These are phyloP conservation scores for Antrozous pallidus DNA, from an alignment of 2,797 vertebrate genomes.

Conservation along the genomic window DNA sequence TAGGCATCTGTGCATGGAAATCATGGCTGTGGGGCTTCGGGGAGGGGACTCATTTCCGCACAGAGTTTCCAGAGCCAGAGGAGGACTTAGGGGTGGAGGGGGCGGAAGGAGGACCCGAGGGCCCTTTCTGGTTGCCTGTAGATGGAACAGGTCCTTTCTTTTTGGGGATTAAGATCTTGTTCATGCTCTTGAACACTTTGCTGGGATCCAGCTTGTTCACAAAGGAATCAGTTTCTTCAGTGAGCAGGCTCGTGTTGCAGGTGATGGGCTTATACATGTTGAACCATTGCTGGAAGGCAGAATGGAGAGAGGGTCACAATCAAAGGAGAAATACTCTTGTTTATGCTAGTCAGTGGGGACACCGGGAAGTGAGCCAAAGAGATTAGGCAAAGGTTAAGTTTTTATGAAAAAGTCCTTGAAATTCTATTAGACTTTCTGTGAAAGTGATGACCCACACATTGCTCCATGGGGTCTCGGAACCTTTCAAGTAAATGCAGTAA, in stretches of 20 bases:
- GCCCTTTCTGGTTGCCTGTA: constrained; percentile 80
- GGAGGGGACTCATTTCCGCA: constrained; percentile 67
- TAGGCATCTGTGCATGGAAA: background rate
- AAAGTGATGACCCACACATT: background rate
- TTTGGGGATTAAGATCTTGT: constrained; percentile 88
- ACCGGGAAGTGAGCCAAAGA: background rate
- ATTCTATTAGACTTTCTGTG: constrained; percentile 7
- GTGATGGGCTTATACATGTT: constrained; percentile 95
- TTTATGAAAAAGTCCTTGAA: constrained; percentile 40
- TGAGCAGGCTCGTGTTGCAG: constrained; percentile 82
- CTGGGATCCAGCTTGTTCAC: constrained; percentile 94
- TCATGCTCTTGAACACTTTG: constrained; percentile 92
- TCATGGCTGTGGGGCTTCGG: background rate
- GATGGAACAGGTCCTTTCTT: constrained; percentile 87
- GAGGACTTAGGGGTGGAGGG: constrained; percentile 75
- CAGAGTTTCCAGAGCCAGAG: constrained; percentile 64
- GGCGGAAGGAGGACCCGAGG: constrained; percentile 66
- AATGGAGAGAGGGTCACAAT: constrained; percentile 37
- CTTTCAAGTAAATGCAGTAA: background rate
- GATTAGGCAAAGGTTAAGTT: background rate
- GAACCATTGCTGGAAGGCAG: constrained; percentile 92
- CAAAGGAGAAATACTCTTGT: background rate
- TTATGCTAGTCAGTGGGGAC: background rate
- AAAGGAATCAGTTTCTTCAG: constrained; percentile 85
- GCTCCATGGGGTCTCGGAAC: background rate